These are phyloP conservation scores for Lipotes vexillifer DNA, from an alignment of 2,113 vertebrate species.

Conservation along the genomic window DNA sequence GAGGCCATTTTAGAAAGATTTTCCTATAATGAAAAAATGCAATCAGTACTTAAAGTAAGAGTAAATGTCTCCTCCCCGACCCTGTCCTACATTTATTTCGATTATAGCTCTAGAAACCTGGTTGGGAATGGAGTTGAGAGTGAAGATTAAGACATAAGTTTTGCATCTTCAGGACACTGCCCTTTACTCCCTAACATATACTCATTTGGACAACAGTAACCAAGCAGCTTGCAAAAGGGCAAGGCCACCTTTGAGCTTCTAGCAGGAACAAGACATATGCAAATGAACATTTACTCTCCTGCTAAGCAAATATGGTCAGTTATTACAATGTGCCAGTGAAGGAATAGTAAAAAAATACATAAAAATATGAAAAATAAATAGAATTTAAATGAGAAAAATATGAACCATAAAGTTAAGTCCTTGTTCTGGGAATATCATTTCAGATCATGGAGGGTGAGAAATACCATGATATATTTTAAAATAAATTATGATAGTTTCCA, in stretches of 20 bases:
- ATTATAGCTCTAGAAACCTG: neutral
- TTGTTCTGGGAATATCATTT: neutral
- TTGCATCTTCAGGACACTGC: neutral
- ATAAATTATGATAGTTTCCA: neutral
- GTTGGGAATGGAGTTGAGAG: neutral
- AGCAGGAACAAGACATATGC: neutral
- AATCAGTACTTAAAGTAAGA: neutral
- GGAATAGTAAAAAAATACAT: neutral
- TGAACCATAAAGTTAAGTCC: slow-evolving; percentile 1
- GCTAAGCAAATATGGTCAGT: slow-evolving; percentile 41
- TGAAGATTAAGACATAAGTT: neutral
- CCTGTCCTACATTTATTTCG: neutral
- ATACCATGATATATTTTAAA: neutral
- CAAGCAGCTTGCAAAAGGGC: neutral
- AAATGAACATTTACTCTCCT: slow-evolving; percentile 39
- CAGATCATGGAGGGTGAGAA: neutral
- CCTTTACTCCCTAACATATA: neutral
- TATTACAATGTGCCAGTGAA: slow-evolving; percentile 1
- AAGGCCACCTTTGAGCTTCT: slow-evolving; percentile 34
- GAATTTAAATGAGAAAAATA: slow-evolving; percentile 39
- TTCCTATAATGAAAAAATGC: neutral
- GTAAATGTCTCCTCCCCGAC: neutral
- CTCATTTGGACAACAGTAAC: neutral
- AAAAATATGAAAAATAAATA: slow-evolving; percentile 36
- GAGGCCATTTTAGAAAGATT: neutral